These are phyloP conservation scores for Tryphoninae sp. DNA, from an alignment of 2,888 invertebrate genomes.

Conservation along the genomic window DNA sequence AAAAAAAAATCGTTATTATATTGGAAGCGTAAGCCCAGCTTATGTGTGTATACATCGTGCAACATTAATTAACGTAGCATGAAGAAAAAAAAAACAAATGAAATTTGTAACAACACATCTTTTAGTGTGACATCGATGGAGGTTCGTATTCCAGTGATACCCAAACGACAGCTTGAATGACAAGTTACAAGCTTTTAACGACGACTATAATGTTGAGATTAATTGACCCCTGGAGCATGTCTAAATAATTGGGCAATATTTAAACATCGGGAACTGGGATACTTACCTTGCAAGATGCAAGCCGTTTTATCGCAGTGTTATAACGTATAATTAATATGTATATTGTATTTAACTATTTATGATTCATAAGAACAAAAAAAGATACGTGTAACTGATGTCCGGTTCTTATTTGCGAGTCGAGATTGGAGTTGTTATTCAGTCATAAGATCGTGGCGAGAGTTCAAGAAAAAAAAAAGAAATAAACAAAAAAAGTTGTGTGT, in stretches of 20 bases:
- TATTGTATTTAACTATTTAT: conserved; percentile 63
- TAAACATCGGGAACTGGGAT: conserved; percentile 36
- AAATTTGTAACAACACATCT: conserved; percentile 48
- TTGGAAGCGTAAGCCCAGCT: conserved; percentile 67
- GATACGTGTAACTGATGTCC: conserved; percentile 12
- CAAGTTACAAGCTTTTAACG: conserved; percentile 13
- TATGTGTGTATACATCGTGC: conserved; percentile 69
- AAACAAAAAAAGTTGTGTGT: conserved; percentile 23
- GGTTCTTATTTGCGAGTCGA: conserved; percentile 43
- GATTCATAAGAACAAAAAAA: conserved; percentile 53
- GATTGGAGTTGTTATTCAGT: conserved; percentile 48
- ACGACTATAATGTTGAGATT: background rate
- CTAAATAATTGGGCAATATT: conserved; percentile 1
- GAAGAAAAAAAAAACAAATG: conserved; percentile 39
- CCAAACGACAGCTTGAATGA: conserved; percentile 12
- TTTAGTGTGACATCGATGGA: conserved; percentile 42
- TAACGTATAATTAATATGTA: conserved; percentile 62
- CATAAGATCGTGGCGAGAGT: conserved; percentile 18
- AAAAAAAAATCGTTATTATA: conserved; percentile 50
- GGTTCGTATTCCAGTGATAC: conserved; percentile 31
- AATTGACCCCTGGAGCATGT: background rate
- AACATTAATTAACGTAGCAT: conserved; percentile 63
- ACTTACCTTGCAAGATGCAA: conserved; percentile 61
- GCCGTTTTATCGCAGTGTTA: conserved; percentile 69
- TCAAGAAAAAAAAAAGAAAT: conserved; percentile 10